Percentiles rank a stretch among this genome's conserved stretches.
Evolutionary conservation across 2,888 invertebrate genomes (phyloP).

Genomic region (Agriopis leucophaearia): DNA sequence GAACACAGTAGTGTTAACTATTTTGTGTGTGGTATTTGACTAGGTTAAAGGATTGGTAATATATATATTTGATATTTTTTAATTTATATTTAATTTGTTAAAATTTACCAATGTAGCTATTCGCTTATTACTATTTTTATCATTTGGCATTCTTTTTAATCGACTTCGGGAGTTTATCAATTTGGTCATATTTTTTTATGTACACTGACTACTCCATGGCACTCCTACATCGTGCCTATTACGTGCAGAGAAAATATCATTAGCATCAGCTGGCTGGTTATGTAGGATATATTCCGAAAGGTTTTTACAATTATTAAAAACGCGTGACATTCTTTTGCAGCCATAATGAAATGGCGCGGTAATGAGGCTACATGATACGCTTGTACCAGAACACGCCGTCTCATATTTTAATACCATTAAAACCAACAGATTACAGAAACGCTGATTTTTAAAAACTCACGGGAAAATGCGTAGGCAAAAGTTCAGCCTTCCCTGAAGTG

Average conservation of each 20-base stretch:
- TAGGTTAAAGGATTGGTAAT: too few species aligned
- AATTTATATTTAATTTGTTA: too few species aligned
- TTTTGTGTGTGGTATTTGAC: too few species aligned
- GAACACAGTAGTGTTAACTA: too few species aligned
- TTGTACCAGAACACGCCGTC: constrained; percentile 41
- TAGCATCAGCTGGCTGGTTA: background rate
- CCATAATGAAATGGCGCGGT: constrained; percentile 33
- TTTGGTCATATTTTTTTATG: too few species aligned
- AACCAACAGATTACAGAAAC: constrained; percentile 43
- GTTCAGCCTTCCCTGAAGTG: constrained; percentile 33
- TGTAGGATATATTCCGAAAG: background rate
- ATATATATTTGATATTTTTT: too few species aligned
- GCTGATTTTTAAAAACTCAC: constrained; percentile 48
- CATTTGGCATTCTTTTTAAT: too few species aligned
- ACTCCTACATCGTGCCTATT: too few species aligned
- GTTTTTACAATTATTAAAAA: constrained; percentile 25
- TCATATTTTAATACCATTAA: constrained; percentile 53
- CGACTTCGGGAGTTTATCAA: too few species aligned
- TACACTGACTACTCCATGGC: too few species aligned
- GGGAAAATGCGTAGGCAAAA: constrained; percentile 42
- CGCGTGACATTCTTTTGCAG: constrained; percentile 27
- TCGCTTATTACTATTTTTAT: too few species aligned
- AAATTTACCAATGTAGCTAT: too few species aligned
- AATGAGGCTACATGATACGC: constrained; percentile 29
- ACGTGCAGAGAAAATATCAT: background rate